Conservation (phyloP, 2,888 invertebrate genomes). For the Erebia aethiops region DNA sequence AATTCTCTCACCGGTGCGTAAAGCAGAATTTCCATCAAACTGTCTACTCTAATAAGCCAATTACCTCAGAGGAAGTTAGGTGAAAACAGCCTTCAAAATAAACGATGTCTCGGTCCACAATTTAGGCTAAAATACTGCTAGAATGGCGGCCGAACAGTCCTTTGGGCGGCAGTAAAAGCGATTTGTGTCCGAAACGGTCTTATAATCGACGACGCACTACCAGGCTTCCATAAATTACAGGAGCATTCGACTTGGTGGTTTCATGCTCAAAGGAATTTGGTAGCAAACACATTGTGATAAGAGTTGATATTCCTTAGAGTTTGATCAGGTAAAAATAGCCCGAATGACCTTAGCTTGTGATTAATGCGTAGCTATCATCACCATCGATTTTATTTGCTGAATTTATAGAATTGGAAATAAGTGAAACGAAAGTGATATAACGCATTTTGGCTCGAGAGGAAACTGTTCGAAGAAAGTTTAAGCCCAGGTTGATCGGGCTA, state of each 20-base stretch:
- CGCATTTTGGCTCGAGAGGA: too few relatives aligned
- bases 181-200: slow-evolving; percentile 33
- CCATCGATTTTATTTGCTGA: background rate
- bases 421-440: too few relatives aligned
- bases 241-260: slow-evolving; percentile 17
- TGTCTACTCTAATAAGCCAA: background rate
- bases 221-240: slow-evolving; percentile 29
- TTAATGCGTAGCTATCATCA: background rate
- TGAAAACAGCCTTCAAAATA: slow-evolving; percentile 22
- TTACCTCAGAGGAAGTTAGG: slow-evolving; percentile 3
- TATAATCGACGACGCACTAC: slow-evolving; percentile 36
- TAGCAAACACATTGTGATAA: slow-evolving; percentile 28
- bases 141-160: slow-evolving; percentile 21
- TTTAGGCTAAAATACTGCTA: slow-evolving; percentile 18
- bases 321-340: background rate
- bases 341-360: background rate
- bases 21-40: too few relatives aligned
- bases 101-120: slow-evolving; percentile 26
- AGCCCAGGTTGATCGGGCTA: too few relatives aligned
- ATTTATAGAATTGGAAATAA: background rate
- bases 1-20: too few relatives aligned
- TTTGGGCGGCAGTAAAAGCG: slow-evolving; percentile 28
- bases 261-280: slow-evolving; percentile 28
- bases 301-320: slow-evolving; percentile 20
- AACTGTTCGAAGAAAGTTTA: too few relatives aligned